Percentiles rank a stretch among this genome's conserved stretches.
Conservation (phyloP, 2,113 vertebrate genomes). For the Dasypus novemcinctus region DNA sequence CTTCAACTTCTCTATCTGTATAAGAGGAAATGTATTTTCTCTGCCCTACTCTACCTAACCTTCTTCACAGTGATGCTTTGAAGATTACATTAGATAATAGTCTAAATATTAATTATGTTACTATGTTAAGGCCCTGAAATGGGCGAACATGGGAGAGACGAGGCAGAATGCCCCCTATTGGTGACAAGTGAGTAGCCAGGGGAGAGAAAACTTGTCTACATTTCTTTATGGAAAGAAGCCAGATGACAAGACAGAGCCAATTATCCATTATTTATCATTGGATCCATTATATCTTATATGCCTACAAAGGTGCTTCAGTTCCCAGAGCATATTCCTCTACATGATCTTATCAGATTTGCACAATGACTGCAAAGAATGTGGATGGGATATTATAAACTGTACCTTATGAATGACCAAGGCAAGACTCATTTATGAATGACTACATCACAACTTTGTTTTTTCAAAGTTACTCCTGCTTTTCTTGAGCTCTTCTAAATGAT, state of each 20-base stretch:
- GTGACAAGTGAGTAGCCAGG: background rate
- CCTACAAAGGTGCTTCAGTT: background rate
- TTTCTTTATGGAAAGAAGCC: background rate
- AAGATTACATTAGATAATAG: background rate
- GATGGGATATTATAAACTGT: background rate
- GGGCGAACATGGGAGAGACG: background rate
- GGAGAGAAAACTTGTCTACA: background rate
- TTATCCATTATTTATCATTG: background rate
- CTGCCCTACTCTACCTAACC: background rate
- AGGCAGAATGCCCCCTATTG: background rate
- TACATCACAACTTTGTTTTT: background rate
- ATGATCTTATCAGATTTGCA: background rate
- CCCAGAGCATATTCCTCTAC: fast-evolving
- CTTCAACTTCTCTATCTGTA: background rate
- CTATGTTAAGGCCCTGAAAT: background rate
- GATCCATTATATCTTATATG: background rate
- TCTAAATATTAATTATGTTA: background rate
- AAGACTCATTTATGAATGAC: background rate
- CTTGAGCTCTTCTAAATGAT: background rate
- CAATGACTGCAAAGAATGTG: background rate
- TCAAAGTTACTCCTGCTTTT: background rate
- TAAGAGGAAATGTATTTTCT: background rate
- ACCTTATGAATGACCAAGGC: background rate
- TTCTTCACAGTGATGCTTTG: background rate
- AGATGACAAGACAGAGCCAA: background rate